Percentiles rank a stretch among this genome's conserved stretches.
Evolutionary conservation across 1,140 invertebrate species (phyloP).

Genomic region (Drosophila sechellia): DNA sequence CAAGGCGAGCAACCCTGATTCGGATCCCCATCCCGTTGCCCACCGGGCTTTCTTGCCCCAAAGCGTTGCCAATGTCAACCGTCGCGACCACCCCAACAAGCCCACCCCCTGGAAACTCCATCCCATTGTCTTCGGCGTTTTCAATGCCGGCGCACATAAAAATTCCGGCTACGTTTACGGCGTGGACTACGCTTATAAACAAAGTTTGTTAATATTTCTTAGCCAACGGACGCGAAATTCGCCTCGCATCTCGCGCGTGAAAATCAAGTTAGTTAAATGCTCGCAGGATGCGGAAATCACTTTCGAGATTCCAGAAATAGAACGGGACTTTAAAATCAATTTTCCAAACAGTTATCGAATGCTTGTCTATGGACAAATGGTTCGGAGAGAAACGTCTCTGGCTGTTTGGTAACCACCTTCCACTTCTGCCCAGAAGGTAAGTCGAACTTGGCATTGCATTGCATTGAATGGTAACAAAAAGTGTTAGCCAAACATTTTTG

Average conservation of each 20-base stretch:
- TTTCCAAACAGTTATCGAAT: constrained; percentile 22
- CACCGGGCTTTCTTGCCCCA: constrained; percentile 7
- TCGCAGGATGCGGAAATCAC: constrained; percentile 36
- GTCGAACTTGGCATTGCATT: constrained; percentile 34
- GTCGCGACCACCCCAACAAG: constrained; percentile 71
- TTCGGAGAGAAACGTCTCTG: constrained; percentile 93
- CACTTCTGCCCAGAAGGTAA: constrained; percentile 91
- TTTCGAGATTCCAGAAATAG: neutral
- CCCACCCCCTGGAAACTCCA: constrained; percentile 20
- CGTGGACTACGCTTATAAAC: constrained; percentile 62
- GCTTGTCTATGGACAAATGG: constrained; percentile 92
- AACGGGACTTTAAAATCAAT: constrained; percentile 12
- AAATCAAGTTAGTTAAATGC: constrained; percentile 7
- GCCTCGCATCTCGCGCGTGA: constrained; percentile 58
- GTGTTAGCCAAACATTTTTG: neutral
- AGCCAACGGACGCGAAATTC: constrained; percentile 52
- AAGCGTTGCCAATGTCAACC: constrained; percentile 79
- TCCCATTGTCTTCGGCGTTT: constrained; percentile 52
- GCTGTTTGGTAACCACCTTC: constrained; percentile 93
- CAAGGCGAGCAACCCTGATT: constrained; percentile 40
- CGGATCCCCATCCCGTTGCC: neutral
- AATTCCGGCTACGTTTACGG: constrained; percentile 66
- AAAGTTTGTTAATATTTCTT: constrained; percentile 74
- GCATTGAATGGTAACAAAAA: constrained; percentile 8
- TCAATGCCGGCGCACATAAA: constrained; percentile 68